These are phyloP conservation scores for Isichthys henryi DNA, from an alignment of 2,113 vertebrate species.

Conservation along the genomic window DNA sequence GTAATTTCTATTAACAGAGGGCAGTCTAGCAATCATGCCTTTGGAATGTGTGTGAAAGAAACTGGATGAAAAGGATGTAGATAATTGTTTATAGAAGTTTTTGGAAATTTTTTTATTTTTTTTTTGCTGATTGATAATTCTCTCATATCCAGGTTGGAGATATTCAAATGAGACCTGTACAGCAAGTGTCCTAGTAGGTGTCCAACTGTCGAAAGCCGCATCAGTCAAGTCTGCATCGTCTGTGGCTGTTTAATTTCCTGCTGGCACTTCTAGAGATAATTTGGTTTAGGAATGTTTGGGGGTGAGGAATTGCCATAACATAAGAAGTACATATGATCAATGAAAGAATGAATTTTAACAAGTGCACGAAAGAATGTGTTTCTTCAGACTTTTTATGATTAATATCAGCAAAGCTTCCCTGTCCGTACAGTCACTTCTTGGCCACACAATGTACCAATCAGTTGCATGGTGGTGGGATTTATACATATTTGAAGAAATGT, in stretches of 20 bases:
- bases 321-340: neutral
- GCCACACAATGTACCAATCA: neutral
- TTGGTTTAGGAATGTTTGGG: neutral
- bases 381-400: neutral
- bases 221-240: neutral
- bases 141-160: slow-evolving; percentile 71
- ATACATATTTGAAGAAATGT: neutral
- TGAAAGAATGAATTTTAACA: neutral
- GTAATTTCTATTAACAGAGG: neutral
- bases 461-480: neutral
- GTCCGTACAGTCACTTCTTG: neutral
- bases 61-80: neutral
- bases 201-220: slow-evolving; percentile 25
- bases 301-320: neutral
- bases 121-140: neutral
- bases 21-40: neutral
- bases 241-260: neutral
- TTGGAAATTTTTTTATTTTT: neutral
- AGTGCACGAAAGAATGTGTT: neutral
- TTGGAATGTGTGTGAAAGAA: neutral
- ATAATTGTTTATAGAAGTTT: neutral
- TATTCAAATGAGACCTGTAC: slow-evolving; percentile 71
- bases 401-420: neutral
- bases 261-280: neutral
- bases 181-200: slow-evolving; percentile 64